Base-by-base conservation (phyloP, 2,113 vertebrate species). In the Dendrocopos noguchii region DNA sequence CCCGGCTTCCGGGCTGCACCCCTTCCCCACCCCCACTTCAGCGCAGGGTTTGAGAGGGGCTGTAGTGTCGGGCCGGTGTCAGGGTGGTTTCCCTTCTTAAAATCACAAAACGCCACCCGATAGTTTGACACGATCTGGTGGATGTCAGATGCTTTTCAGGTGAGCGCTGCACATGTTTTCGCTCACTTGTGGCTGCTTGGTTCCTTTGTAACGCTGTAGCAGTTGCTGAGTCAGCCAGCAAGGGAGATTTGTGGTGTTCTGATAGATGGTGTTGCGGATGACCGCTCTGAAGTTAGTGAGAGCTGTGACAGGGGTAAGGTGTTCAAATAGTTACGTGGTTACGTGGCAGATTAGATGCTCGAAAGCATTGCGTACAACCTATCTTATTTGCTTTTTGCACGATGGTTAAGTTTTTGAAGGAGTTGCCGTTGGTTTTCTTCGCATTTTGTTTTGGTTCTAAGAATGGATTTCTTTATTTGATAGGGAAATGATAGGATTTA, bases 81-180 rank as follows among this genome's bases (percentile, higher is more conserved):
- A 5, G 11, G 25, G 17, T 3, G 42, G 6, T 4, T 19, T 20
- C 5, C 22, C 3, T 4, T 2, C 2, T 1, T 2, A 7, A 1
- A 5, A 36, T 7, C 15, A 11, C 4, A 9, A 7, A 29, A 4
- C 31, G 5, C 16, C 2, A 2, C 11, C 10, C 3, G 44, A 6
- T 14, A 0, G 14, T 1, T 11, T 29, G 44, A 4, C 28, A 2
- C 10, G 10, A 22, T 7, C 33, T 6, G 3, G 4, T 13, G 1
- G 29, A 11, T 17, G 44, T 9, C 31, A 2, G 16, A 3, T 3
- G 44, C 33, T 3, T 4, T 15, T 10, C 57, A 5, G 61, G 52
- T 17, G 73, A 31, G 33, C 63, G 18, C 12, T 3, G 72, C 52
- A 0, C 53, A 2, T 50, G 73, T 3, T 14, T 18, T 17, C 5